Percentiles rank a stretch among this genome's conserved stretches.
Conservation (phyloP, 2,888 invertebrate species). For the Nomada ferruginata region DNA sequence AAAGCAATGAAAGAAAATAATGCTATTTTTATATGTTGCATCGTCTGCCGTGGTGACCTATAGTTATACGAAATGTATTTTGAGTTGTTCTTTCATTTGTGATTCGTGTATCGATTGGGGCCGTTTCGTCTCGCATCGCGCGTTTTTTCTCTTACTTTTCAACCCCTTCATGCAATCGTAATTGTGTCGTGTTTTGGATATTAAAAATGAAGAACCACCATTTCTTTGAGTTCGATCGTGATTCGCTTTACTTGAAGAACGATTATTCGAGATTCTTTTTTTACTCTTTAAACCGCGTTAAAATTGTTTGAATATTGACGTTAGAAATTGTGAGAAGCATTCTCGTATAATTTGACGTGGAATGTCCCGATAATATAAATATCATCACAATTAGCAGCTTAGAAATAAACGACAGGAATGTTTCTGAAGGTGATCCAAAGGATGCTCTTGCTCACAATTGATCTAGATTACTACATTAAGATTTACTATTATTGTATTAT, state of each 20-base stretch:
- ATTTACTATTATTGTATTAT: constrained; percentile 81
- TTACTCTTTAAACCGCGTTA: constrained; percentile 30
- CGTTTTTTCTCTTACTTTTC: not conserved
- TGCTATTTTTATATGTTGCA: constrained; percentile 75
- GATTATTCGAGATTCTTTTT: constrained; percentile 42
- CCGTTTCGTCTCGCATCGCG: constrained; percentile 55
- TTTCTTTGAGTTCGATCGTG: constrained; percentile 25
- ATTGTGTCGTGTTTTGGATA: constrained; percentile 8
- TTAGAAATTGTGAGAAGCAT: constrained; percentile 61
- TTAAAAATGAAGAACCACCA: not conserved
- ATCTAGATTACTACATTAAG: constrained; percentile 81
- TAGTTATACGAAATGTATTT: constrained; percentile 64
- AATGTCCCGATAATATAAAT: constrained; percentile 62
- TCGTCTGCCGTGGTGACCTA: constrained; percentile 71
- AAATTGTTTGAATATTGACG: constrained; percentile 50
- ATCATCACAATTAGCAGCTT: constrained; percentile 69
- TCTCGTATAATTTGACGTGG: constrained; percentile 55
- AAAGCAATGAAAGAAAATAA: constrained; percentile 74
- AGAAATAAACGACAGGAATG: constrained; percentile 66
- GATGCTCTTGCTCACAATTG: constrained; percentile 82
- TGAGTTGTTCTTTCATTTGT: constrained; percentile 42
- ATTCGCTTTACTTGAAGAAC: constrained; percentile 11
- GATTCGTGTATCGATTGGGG: constrained; percentile 59
- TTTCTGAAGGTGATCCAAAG: constrained; percentile 82
- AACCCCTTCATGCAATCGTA: constrained; percentile 13